phyloP scores from a whole-genome alignment of 64 coral and sea anemone species.

The Anthopleura sola region DNA sequence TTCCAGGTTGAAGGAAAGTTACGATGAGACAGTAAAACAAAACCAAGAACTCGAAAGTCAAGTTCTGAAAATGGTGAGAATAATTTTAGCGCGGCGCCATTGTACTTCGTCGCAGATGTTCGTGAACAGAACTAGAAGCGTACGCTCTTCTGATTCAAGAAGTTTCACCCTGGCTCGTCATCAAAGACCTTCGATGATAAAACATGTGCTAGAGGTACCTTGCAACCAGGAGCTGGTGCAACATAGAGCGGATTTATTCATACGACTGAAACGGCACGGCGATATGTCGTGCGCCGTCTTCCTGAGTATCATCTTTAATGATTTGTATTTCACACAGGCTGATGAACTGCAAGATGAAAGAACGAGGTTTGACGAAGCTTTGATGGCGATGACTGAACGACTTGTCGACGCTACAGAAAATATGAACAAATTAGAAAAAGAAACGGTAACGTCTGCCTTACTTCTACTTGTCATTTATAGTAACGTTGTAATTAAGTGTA shows the following conservation, averaged over 20 bases:
- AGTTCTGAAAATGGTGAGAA: constrained; percentile 45
- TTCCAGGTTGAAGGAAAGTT: constrained; percentile 45
- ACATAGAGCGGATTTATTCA: too few species aligned
- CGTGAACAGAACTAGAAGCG: too few species aligned
- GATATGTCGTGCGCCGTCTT: not conserved
- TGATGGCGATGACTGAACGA: constrained; percentile 45
- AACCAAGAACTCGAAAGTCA: constrained; percentile 60
- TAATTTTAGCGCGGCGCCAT: not conserved
- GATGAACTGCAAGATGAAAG: constrained; percentile 38
- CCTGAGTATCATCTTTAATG: not conserved
- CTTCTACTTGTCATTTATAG: not conserved
- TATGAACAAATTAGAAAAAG: constrained; percentile 58
- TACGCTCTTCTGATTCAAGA: too few species aligned
- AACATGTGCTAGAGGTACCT: too few species aligned
- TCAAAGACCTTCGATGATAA: too few species aligned
- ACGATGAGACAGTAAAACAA: constrained; percentile 45
- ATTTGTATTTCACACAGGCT: constrained; percentile 10
- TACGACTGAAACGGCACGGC: too few species aligned
- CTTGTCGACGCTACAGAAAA: constrained; percentile 49
- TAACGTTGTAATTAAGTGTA: not conserved
- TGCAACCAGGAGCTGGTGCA: too few species aligned
- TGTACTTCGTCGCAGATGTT: not conserved
- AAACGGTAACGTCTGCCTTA: constrained; percentile 18
- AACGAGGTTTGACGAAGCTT: constrained; percentile 42
- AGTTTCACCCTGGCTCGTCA: too few species aligned